A percentile compares a stretch with the other conserved stretches of the same genome.
phyloP scores from a whole-genome alignment of 2,888 invertebrate species.

The Sthenelais limicola region DNA sequence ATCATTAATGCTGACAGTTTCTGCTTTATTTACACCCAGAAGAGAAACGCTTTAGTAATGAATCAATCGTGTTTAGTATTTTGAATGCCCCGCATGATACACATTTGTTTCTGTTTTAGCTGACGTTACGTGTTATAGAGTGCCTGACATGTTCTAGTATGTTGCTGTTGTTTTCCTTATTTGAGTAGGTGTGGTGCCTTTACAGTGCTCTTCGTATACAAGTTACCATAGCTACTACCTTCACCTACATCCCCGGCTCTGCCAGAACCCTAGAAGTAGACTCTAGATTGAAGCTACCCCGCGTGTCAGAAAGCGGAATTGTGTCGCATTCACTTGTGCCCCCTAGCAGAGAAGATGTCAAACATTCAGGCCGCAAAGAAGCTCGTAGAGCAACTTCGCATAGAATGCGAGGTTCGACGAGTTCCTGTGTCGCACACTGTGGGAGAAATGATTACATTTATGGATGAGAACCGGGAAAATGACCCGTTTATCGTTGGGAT shows the following conservation, averaged over 20 bases:
- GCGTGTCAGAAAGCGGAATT: no score
- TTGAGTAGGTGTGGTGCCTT: constrained; percentile 32
- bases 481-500: constrained; percentile 53
- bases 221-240: background rate
- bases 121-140: constrained; percentile 15
- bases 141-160: constrained; percentile 24
- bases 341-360: constrained; percentile 32
- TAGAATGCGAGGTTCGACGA: constrained; percentile 49
- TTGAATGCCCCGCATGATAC: no score
- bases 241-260: constrained; percentile 21
- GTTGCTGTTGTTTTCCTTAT: constrained; percentile 34
- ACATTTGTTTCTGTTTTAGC: no score
- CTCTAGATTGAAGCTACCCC: no score
- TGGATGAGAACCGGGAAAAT: constrained; percentile 50
- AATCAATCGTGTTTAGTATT: no score
- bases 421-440: constrained; percentile 51
- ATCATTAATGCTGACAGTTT: no score
- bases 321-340: no score
- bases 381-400: constrained; percentile 53
- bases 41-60: no score
- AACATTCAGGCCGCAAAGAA: constrained; percentile 47
- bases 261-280: no score
- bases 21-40: no score
- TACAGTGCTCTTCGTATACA: constrained; percentile 1
- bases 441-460: constrained; percentile 51